phyloP scores from a whole-genome alignment of 1,140 invertebrate genomes.

The Brachionus manjavacas region DNA sequence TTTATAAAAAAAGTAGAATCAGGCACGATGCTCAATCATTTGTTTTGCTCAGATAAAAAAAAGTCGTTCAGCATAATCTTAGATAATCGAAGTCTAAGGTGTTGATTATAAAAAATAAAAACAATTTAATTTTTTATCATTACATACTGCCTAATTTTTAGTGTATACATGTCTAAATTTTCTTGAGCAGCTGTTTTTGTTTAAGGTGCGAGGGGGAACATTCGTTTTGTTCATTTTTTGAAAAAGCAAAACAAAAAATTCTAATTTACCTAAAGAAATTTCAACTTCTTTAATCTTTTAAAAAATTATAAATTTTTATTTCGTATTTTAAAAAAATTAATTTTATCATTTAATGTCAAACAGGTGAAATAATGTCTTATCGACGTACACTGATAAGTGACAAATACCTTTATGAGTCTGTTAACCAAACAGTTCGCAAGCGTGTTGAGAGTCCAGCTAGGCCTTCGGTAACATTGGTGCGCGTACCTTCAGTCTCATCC shows the following conservation, averaged over 20 bases:
- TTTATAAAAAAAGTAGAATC: background rate
- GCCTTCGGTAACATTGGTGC: background rate
- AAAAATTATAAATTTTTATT: slow-evolving; percentile 23
- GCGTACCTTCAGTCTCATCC: background rate
- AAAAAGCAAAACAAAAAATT: background rate
- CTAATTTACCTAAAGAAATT: background rate
- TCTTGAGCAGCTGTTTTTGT: background rate
- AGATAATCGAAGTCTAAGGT: background rate
- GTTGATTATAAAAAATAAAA: background rate
- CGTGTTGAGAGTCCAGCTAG: background rate
- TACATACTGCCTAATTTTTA: background rate
- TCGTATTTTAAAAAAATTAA: background rate
- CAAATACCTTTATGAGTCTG: background rate
- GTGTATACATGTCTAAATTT: background rate
- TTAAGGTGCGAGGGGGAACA: background rate
- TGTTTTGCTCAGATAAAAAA: background rate
- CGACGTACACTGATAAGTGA: background rate
- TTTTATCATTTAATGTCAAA: background rate
- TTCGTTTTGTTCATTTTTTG: background rate
- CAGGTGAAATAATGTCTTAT: background rate
- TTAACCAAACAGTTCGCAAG: background rate
- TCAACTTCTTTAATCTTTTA: background rate
- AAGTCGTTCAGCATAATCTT: background rate
- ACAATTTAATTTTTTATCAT: background rate
- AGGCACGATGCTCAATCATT: background rate